Evolutionary conservation across 2,113 vertebrate genomes (phyloP).

Genomic region (Anoplopoma fimbria): DNA sequence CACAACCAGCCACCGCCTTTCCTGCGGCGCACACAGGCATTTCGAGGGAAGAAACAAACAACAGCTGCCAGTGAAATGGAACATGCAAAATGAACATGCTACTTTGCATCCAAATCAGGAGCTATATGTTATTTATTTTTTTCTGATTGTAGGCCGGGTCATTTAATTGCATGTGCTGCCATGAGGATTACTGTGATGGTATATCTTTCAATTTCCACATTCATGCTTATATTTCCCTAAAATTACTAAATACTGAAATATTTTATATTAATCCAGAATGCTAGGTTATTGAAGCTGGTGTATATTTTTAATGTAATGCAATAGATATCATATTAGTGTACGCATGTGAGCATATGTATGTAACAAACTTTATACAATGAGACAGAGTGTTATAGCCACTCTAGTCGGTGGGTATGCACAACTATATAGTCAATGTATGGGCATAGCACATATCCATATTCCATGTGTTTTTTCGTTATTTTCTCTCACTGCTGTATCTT

Average conservation of each 20-base stretch:
- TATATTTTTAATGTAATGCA: no score
- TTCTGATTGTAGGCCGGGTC: neutral
- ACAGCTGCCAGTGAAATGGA: slow-evolving; percentile 52
- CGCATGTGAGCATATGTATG: neutral
- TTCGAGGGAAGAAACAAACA: slow-evolving; percentile 72
- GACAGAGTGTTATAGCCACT: neutral
- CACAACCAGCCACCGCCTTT: slow-evolving; percentile 62
- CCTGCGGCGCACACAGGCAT: slow-evolving; percentile 45
- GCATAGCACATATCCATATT: neutral
- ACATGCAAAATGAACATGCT: slow-evolving; percentile 25
- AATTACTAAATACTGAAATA: neutral
- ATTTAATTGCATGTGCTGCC: neutral
- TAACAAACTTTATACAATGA: neutral
- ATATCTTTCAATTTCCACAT: neutral
- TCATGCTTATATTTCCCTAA: neutral
- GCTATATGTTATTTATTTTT: neutral
- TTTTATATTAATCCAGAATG: neutral
- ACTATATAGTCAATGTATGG: neutral
- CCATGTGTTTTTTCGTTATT: neutral
- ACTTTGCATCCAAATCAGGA: slow-evolving; percentile 20
- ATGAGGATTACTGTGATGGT: neutral
- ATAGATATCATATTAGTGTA: no score
- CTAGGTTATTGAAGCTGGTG: no score
- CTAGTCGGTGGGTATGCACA: neutral
- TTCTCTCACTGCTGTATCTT: no score